phyloP scores from a whole-genome alignment of 2,113 vertebrate species.

The Hippopotamus amphibius region DNA sequence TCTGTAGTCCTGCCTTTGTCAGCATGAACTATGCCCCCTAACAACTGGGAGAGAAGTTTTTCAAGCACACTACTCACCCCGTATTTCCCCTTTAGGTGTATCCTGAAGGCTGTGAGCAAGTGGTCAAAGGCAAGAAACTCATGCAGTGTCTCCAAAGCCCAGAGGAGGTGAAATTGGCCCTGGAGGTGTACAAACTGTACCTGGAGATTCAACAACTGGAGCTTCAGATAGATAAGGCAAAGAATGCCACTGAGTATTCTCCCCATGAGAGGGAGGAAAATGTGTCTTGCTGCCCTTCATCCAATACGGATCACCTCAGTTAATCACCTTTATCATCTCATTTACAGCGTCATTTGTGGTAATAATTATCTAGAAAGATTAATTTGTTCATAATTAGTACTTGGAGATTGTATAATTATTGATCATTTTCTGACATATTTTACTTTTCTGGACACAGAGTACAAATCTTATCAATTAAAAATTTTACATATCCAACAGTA shows the following conservation, averaged over 20 bases:
- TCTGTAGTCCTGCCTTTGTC: neutral
- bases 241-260: rapidly evolving
- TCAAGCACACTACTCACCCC: neutral
- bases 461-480: constrained; percentile 49
- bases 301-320: neutral
- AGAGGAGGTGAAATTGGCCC: constrained; percentile 51
- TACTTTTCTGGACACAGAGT: neutral
- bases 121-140: neutral
- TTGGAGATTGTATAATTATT: neutral
- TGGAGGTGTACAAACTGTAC: constrained; percentile 66
- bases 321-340: neutral
- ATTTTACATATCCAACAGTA: neutral
- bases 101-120: constrained; percentile 43
- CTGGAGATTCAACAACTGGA: constrained; percentile 60
- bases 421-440: neutral
- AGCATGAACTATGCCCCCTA: neutral
- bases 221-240: neutral
- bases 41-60: neutral
- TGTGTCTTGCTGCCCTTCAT: neutral
- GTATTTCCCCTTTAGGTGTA: constrained; percentile 6
- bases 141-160: constrained; percentile 44
- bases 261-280: neutral
- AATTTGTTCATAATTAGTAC: neutral
- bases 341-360: neutral
- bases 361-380: neutral